A percentile compares a stretch with the other conserved stretches of the same genome.
These are phyloP conservation scores for Oryzias curvinotus DNA, from an alignment of 2,113 vertebrate species.

Conservation along the genomic window DNA sequence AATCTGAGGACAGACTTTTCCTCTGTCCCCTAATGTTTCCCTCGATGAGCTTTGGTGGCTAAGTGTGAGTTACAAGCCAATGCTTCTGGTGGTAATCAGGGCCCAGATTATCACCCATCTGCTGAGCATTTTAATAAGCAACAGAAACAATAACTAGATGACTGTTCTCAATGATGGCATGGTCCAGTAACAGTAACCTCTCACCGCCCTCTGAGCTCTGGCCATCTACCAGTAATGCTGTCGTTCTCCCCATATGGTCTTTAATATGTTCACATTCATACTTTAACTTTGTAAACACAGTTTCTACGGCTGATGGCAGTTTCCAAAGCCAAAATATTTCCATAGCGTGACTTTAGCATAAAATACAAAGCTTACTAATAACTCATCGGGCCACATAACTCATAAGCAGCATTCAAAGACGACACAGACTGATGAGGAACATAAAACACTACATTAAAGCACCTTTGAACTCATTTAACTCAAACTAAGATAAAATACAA, in stretches of 20 bases:
- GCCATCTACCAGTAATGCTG: conserved; percentile 60
- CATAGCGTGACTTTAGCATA: conserved; percentile 13
- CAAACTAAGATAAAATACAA: no score
- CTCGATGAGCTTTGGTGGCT: conserved; percentile 59
- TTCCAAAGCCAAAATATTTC: conserved; percentile 21
- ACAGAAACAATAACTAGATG: conserved; percentile 73
- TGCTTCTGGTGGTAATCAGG: conserved; percentile 64
- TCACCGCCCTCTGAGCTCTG: conserved; percentile 56
- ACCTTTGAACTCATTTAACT: no score
- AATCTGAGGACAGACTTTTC: conserved; percentile 41
- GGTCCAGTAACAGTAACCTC: conserved; percentile 66
- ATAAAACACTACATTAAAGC: no score
- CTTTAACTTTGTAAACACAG: conserved; percentile 25
- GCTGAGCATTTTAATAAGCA: conserved; percentile 70
- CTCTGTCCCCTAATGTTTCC: conserved; percentile 50
- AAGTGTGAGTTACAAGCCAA: conserved; percentile 72
- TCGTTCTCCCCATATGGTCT: conserved; percentile 63
- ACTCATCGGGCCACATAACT: no score
- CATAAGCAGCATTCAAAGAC: no score
- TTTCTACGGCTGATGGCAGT: conserved; percentile 24
- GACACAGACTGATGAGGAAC: no score
- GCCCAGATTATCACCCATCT: conserved; percentile 75
- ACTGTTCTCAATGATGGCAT: conserved; percentile 59
- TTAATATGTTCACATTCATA: conserved; percentile 57
- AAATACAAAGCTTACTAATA: neutral